A percentile compares a stretch with the other conserved stretches of the same genome.
These are phyloP conservation scores for Solea senegalensis DNA, from an alignment of 2,113 vertebrate species.

Conservation along the genomic window DNA sequence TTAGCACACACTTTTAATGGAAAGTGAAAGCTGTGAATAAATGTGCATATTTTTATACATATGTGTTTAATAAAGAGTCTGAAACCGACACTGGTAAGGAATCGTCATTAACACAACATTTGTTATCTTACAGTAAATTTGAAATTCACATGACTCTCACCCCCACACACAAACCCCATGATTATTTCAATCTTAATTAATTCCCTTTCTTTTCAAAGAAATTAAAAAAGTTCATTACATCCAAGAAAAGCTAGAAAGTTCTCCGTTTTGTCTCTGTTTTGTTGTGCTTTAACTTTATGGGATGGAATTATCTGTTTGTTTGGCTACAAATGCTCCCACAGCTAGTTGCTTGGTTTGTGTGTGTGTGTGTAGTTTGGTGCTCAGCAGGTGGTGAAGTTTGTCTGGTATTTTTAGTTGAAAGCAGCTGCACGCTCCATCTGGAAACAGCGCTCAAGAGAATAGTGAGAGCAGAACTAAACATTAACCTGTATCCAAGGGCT, in stretches of 20 bases:
- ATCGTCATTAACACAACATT: constrained; percentile 9
- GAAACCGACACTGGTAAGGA: not conserved
- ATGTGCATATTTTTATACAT: not conserved
- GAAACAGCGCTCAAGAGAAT: not conserved
- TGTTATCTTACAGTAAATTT: not conserved
- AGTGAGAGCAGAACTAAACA: not conserved
- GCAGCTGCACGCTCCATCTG: constrained; percentile 2
- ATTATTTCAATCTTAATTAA: not conserved
- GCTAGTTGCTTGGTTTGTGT: not conserved
- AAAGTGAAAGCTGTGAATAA: constrained; percentile 25
- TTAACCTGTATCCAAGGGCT: not conserved
- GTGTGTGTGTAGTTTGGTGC: not conserved
- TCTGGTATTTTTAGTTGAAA: constrained; percentile 3
- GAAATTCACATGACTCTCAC: constrained; percentile 8
- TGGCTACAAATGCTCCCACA: not conserved
- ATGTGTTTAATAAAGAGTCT: not conserved
- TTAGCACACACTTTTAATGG: not conserved
- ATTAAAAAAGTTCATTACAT: not conserved
- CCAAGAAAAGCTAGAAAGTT: not conserved
- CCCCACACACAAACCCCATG: not conserved
- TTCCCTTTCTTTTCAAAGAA: constrained; percentile 4
- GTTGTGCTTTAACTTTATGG: not conserved
- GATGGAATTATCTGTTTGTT: constrained; percentile 7
- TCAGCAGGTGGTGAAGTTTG: not conserved
- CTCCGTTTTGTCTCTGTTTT: not conserved